Evolutionary conservation across 2,797 vertebrate species (phyloP).

Genomic region (Helicolenus hilgendorfi): DNA sequence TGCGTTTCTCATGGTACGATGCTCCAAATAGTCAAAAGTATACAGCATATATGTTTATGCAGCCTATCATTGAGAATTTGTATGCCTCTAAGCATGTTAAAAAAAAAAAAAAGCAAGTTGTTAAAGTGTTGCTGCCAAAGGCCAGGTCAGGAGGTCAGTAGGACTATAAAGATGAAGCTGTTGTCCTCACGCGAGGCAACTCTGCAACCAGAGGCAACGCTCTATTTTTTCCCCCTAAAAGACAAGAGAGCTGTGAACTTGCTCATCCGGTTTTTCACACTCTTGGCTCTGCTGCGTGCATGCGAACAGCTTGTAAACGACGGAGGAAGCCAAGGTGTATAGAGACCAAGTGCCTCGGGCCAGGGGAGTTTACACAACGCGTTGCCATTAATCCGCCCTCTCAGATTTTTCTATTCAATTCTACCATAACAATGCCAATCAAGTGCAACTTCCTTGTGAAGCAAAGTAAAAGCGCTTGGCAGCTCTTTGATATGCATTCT

Average conservation of each 20-base stretch:
- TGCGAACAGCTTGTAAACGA: conserved; percentile 87
- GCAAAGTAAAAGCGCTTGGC: conserved; percentile 43
- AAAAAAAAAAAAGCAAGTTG: conserved; percentile 34
- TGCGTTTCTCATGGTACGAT: not conserved
- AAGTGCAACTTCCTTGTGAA: conserved; percentile 65
- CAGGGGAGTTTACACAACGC: conserved; percentile 91
- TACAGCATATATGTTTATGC: conserved; percentile 2
- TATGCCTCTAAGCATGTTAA: conserved; percentile 29
- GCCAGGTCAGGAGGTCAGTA: conserved; percentile 74
- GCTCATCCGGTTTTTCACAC: conserved; percentile 84
- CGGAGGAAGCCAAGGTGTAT: conserved; percentile 89
- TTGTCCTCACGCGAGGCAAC: conserved; percentile 87
- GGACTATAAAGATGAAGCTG: conserved; percentile 76
- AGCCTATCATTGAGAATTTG: conserved; percentile 9
- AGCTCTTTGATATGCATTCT: conserved; percentile 39
- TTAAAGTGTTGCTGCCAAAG: conserved; percentile 71
- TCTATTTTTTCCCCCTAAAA: conserved; percentile 5
- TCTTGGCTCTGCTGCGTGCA: conserved; percentile 75
- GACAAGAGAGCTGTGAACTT: conserved; percentile 63
- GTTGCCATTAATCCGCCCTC: conserved; percentile 83
- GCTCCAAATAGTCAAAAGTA: not conserved
- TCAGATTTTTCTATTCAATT: conserved; percentile 72
- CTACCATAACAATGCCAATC: conserved; percentile 73
- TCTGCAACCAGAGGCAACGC: conserved; percentile 65
- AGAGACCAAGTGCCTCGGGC: conserved; percentile 83